phyloP scores from a whole-genome alignment of 2,113 vertebrate species.

The Sander vitreus region DNA sequence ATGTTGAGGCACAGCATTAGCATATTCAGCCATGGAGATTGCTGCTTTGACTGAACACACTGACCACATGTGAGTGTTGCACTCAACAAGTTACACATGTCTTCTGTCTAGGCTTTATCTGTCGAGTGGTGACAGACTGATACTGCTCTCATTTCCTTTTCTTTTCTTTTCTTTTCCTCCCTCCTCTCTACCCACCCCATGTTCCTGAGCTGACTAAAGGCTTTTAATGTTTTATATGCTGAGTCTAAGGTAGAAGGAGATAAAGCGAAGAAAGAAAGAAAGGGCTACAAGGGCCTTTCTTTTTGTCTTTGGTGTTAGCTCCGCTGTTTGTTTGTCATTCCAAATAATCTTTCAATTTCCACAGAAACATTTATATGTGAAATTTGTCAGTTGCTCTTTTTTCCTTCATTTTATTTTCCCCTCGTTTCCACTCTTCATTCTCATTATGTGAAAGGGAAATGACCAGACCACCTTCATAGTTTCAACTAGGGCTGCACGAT shows the following conservation, averaged over 20 bases:
- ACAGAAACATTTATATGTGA: background rate
- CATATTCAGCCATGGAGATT: background rate
- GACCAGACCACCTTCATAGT: background rate
- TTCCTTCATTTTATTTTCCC: background rate
- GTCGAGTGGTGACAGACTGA: constrained; percentile 22
- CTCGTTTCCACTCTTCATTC: background rate
- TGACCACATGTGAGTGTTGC: constrained; percentile 23
- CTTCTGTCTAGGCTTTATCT: constrained; percentile 18
- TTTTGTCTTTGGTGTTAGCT: background rate
- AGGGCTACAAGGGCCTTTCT: background rate
- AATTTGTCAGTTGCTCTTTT: background rate
- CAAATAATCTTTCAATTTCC: background rate
- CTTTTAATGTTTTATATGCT: constrained; percentile 53
- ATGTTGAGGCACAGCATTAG: background rate
- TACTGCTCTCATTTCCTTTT: constrained; percentile 10
- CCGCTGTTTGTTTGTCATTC: background rate
- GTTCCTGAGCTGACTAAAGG: constrained; percentile 25
- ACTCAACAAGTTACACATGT: constrained; percentile 43
- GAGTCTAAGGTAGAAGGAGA: constrained; percentile 22
- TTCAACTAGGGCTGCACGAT: background rate
- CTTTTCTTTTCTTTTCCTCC: background rate
- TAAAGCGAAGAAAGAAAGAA: constrained; percentile 3
- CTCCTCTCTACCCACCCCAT: background rate
- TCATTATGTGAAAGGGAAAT: background rate
- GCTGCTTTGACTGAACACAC: background rate